A percentile compares a stretch with the other conserved stretches of the same genome.
Conservation (phyloP, 2,888 invertebrate genomes). For the Acrobasis suavella region DNA sequence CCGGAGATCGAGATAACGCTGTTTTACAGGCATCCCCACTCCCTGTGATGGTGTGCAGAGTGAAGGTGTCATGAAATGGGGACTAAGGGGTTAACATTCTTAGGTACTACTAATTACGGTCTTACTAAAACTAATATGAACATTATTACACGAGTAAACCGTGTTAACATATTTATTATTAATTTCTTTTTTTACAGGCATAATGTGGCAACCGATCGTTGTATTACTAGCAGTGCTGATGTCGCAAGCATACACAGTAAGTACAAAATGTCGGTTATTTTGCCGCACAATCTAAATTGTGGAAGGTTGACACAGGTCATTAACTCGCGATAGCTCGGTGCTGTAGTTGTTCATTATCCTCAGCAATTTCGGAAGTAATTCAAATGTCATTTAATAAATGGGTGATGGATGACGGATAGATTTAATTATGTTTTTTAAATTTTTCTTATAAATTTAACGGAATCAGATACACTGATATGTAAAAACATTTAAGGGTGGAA, state of each 20-base stretch:
- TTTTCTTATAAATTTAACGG: too few relatives aligned
- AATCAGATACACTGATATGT: too few relatives aligned
- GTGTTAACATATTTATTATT: neutral
- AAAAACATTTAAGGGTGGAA: too few relatives aligned
- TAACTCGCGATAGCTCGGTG: constrained; percentile 1
- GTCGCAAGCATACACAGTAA: constrained; percentile 50
- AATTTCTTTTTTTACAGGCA: constrained; percentile 45
- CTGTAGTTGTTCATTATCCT: neutral
- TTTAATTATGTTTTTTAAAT: too few relatives aligned
- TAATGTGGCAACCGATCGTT: constrained; percentile 46
- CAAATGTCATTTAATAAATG: neutral
- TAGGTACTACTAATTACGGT: too few relatives aligned
- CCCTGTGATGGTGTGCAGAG: too few relatives aligned
- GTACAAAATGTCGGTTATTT: constrained; percentile 29
- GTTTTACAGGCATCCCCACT: too few relatives aligned
- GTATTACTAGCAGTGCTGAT: constrained; percentile 41
- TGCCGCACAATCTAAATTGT: constrained; percentile 15
- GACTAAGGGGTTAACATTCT: too few relatives aligned
- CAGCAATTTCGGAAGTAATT: neutral
- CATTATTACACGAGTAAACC: too few relatives aligned
- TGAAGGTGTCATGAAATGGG: too few relatives aligned
- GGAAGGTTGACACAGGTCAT: constrained; percentile 9
- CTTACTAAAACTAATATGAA: too few relatives aligned
- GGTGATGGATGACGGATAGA: neutral
- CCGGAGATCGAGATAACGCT: too few relatives aligned